Evolutionary conservation across 1,140 invertebrate species (phyloP).

Genomic region (Antheraea mylitta): DNA sequence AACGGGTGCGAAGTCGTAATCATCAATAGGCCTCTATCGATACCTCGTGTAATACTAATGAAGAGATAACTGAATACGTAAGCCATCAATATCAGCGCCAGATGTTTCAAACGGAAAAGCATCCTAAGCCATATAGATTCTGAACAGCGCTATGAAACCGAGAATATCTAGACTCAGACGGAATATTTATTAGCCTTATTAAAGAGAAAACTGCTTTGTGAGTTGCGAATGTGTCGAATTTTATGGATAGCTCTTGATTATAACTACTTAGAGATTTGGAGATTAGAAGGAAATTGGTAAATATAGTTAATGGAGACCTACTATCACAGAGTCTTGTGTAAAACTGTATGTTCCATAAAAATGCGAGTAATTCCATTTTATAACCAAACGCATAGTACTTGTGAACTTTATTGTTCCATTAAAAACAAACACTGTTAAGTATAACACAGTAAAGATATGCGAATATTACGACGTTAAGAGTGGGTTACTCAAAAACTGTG

Average conservation of each 20-base stretch:
- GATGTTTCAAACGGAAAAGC: slow-evolving; percentile 1
- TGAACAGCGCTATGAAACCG: slow-evolving; percentile 6
- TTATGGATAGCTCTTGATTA: background rate
- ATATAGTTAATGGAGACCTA: background rate
- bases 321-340: background rate
- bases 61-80: background rate
- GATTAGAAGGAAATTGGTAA: background rate
- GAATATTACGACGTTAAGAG: no score
- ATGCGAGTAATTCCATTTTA: no score
- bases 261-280: background rate
- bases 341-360: background rate
- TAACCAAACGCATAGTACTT: no score
- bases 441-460: no score
- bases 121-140: slow-evolving; percentile 14
- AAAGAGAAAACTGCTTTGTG: background rate
- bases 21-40: background rate
- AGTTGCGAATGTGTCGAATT: background rate
- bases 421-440: no score
- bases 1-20: no score
- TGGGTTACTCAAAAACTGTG: no score
- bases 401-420: no score
- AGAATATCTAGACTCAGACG: slow-evolving; percentile 11
- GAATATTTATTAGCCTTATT: slow-evolving; percentile 20
- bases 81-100: background rate
- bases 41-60: background rate